Evolutionary conservation across 1,140 invertebrate species (phyloP).

Genomic region (Trichomalopsis sarcophagae): DNA sequence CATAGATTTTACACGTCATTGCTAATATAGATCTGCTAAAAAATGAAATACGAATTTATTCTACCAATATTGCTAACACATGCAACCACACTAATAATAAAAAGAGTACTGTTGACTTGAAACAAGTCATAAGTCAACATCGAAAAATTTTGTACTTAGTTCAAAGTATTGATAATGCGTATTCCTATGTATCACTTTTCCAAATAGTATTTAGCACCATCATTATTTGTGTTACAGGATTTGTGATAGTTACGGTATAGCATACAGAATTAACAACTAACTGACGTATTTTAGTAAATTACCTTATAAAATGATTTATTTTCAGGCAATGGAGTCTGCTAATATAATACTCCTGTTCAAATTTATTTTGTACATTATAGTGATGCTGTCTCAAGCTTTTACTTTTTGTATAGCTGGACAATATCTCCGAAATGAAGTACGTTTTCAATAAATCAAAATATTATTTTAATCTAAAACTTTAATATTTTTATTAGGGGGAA

Average conservation of each 20-base stretch:
- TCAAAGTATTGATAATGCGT: conserved; percentile 14
- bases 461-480: neutral
- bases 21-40: neutral
- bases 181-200: conserved; percentile 6
- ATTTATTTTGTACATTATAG: conserved; percentile 31
- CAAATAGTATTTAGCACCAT: conserved; percentile 25
- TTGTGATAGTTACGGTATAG: conserved; percentile 36
- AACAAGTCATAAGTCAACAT: conserved; percentile 5
- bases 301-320: neutral
- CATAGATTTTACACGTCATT: conserved; percentile 4
- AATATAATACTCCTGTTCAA: conserved; percentile 5
- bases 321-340: neutral
- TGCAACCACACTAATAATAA: neutral
- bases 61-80: neutral
- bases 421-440: conserved; percentile 32
- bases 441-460: neutral
- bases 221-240: conserved; percentile 34
- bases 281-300: neutral
- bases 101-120: neutral
- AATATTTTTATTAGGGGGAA: conserved; percentile 37
- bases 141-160: conserved; percentile 14
- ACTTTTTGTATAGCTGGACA: conserved; percentile 38
- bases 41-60: conserved; percentile 21
- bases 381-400: conserved; percentile 25
- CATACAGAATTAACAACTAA: neutral